Base-by-base conservation (phyloP, 1,140 invertebrate species). In the Drosophila lacertosa region DNA sequence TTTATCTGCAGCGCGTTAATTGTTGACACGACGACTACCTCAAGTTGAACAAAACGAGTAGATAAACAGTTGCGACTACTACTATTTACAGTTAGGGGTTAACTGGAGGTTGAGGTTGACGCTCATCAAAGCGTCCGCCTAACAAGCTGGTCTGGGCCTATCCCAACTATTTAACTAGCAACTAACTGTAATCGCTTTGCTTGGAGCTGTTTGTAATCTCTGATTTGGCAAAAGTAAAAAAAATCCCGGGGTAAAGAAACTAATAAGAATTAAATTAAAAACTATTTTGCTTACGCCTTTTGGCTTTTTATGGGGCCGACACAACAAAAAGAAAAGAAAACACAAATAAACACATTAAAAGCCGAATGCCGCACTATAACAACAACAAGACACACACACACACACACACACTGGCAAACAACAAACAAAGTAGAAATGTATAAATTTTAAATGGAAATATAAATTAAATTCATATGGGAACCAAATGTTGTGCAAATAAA, bases 401-500 rank as follows among this genome's bases (percentile, higher is more conserved):
- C 13, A 45, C 37, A 42, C 37, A 18, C 53, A 45, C 22, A 48
- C 32, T 5, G n/a, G 16, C 22, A 48, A 29, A 53, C 50, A 59
- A 55, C 42, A 53, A 71, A 42, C 26, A 55, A 80, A 72, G 54
- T 54, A 78, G 37, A 84, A 84, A 69, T 86, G 81, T 80, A 80
- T 84, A 88, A 86, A 86, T 77, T 84, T 81, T 50, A 86, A 74
- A 81, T 88, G 77, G 77, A 86, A 81, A 72, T 89, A 88, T 88
- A 88, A 88, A 88, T 88, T 88, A 82, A 82, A 82, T 78, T 88
- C 82, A 88, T 82, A 88, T 88, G 82, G 74, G 67, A 72, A 77
- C 82, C 82, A 88, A 88, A 88, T 88, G 82, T 88, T 88, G 78
- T 59, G 65, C 77, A 81, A 88, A 86, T 86, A 86, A 86, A 86